These are phyloP conservation scores for Lottia scabra DNA, from an alignment of 2,888 invertebrate genomes.

Conservation along the genomic window DNA sequence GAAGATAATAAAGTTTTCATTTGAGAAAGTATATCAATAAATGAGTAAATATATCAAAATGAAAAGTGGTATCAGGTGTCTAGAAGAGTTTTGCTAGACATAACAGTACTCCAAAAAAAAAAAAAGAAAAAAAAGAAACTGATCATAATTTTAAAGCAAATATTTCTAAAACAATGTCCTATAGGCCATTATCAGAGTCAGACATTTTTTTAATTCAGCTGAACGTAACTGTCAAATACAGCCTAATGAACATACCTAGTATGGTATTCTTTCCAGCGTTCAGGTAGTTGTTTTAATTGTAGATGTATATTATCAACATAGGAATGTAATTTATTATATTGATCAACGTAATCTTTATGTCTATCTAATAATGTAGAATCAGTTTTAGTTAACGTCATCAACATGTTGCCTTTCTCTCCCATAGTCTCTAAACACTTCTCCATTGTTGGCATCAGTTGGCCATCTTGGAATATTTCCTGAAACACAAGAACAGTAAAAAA, in stretches of 20 bases:
- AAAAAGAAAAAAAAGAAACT: too few relatives aligned
- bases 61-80: too few relatives aligned
- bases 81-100: too few relatives aligned
- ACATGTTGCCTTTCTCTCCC: slow-evolving; percentile 79
- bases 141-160: too few relatives aligned
- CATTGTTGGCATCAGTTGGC: slow-evolving; percentile 55
- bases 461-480: slow-evolving; percentile 64
- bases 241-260: slow-evolving; percentile 71
- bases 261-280: slow-evolving; percentile 90
- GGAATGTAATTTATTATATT: slow-evolving; percentile 81
- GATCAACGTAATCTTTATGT: slow-evolving; percentile 78
- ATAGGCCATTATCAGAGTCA: too few relatives aligned
- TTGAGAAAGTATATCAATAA: too few relatives aligned
- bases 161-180: too few relatives aligned
- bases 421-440: slow-evolving; percentile 82
- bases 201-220: too few relatives aligned
- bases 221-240: too few relatives aligned
- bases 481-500: slow-evolving; percentile 44
- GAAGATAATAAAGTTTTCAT: too few relatives aligned
- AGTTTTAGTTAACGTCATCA: slow-evolving; percentile 77
- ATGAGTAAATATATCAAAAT: too few relatives aligned
- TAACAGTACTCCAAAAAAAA: too few relatives aligned
- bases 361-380: slow-evolving; percentile 78
- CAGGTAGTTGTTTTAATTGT: slow-evolving; percentile 86
- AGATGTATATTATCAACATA: slow-evolving; percentile 80